Evolutionary conservation across 2,113 vertebrate species (phyloP), one percentile per base, ranked within the genome.

Genomic region (Dicaeum eximium): DNA sequence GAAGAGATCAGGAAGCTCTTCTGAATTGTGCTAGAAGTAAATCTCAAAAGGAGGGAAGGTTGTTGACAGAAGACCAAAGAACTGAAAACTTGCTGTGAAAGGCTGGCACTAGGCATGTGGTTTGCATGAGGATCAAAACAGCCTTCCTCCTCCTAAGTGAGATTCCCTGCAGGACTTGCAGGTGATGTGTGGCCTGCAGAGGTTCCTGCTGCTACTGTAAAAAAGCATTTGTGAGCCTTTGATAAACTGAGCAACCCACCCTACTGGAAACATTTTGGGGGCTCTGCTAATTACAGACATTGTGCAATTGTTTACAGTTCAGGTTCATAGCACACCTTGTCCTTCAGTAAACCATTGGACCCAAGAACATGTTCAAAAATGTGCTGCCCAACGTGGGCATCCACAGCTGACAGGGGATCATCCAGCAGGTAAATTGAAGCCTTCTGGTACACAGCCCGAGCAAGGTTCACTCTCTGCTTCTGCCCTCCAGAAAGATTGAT

Each of bases 401-500:
- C 99, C 13, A 99, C 98, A 47, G 99, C 98, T 3, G 99, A 98
- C 71, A 99, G 97, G 1, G 99, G 99, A 61, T 99, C 98, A 33
- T 99, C 99, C 19, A 99, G 83, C 17, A 99, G 97, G 96, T 99
- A 99, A 6, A 99, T 70, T 0, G 98, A 97, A 35, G 99, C 98
- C 74, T 98, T 98, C 94, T 97, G 98, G 96, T 99, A 99, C 72
- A 99, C 98, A 0, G 99, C 99, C 73, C 99, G 98, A 72, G 99
- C 99, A 65, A 99, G 97, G 88, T 96, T 99, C 89, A 99, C 97
- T 54, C 99, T 98, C 96, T 99, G 99, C 94, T 99, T 99, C 98
- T 99, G 99, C 51, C 99, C 99, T 48, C 99, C 99, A 1, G 99
- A 99, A 6, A 99, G 97, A 78, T 98, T 99, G 91, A 99, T 96